Evolutionary conservation across 1,140 invertebrate species (phyloP), one percentile per base, ranked within the genome.

Genomic region (Parasteatoda tepidariorum): DNA sequence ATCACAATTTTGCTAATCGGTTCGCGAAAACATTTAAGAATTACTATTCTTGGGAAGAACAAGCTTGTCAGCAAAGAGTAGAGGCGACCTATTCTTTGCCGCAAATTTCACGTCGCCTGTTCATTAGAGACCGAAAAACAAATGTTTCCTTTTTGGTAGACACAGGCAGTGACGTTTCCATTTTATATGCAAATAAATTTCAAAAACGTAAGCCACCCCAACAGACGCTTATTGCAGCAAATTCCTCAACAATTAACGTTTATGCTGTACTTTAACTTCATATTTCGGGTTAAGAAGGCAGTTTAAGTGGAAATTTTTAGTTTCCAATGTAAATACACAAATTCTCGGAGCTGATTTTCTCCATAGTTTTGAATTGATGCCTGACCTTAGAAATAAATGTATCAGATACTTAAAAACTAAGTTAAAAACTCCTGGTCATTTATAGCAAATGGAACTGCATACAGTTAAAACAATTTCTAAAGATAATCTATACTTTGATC

Each of bases 101-200:
- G 2, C 15, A 11, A 0, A 13, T 9, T 26, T 75, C 71, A 15
- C 31, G 28, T 57, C 70, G 26, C n/a, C 26, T 73, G 0, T 73
- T 73, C 54, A n/a, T 73, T 26, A 2, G 48, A 30, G 48, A 73
- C 54, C 1, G 13, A 22, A 73, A 2, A 22, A 18, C 70, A 57
- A 73, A 73, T 57, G 26, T 66, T 5, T n/a, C 59, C 9, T 73
- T 57, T 57, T 54, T 84, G 11, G 15, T 48, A n/a, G 79, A 85
- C 38, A 85, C 79, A 3, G 48, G 79, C n/a, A 59, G 81, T 1
- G 84, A 84, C 38, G 54, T 84, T 30, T 84, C 48, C 2, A 9
- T 85, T 18, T 28, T 85, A 34, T 66, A 81, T 15, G 70, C 30
- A n/a, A 66, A 18, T 6, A 31, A 3, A 22, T n/a, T 15, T 5